Percentiles rank a stretch among this genome's conserved stretches.
Conservation (phyloP, 2,113 vertebrate genomes). For the Echinops telfairi region DNA sequence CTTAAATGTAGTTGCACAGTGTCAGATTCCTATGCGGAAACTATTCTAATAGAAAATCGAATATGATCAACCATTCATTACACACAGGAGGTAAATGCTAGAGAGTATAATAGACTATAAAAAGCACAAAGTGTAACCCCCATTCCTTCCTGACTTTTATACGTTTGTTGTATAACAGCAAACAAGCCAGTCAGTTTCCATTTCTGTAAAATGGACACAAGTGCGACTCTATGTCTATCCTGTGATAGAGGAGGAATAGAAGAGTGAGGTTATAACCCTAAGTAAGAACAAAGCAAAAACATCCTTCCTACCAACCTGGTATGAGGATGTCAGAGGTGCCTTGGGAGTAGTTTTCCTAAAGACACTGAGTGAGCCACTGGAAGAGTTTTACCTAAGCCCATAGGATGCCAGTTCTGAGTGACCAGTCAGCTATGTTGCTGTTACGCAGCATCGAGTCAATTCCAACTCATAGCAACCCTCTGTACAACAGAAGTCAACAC, state of each 20-base stretch:
- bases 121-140: neutral
- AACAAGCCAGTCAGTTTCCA: neutral
- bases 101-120: neutral
- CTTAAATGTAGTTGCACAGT: constrained; percentile 43
- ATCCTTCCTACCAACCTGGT: fast-evolving
- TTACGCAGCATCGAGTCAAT: no score
- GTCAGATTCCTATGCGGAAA: constrained; percentile 55
- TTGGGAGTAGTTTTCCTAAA: neutral
- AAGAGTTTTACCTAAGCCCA: neutral
- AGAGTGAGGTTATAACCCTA: neutral
- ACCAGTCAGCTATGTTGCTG: neutral
- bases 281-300: neutral
- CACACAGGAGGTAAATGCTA: neutral
- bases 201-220: neutral
- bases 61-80: constrained; percentile 46
- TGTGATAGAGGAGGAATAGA: fast-evolving
- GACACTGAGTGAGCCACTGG: neutral
- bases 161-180: neutral
- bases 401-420: neutral
- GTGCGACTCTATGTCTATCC: neutral
- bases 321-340: neutral
- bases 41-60: constrained; percentile 46
- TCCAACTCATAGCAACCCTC: no score
- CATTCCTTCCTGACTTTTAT: neutral
- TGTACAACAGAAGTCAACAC: no score